Evolutionary conservation across 2,113 vertebrate genomes (phyloP).

Genomic region (Apteryx mantelli): DNA sequence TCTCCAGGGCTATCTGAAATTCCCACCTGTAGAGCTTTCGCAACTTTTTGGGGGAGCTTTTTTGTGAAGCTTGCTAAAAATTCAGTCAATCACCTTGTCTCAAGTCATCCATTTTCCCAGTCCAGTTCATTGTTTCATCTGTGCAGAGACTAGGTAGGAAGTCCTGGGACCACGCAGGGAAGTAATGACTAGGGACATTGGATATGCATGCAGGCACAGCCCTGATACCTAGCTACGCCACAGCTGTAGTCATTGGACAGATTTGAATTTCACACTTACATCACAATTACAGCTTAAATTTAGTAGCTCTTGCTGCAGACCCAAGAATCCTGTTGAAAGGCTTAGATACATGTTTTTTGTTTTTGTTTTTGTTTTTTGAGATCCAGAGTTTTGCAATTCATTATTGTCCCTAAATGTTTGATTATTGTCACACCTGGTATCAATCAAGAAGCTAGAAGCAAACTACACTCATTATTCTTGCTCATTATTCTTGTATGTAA

Average conservation of each 20-base stretch:
- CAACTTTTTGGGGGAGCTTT: neutral
- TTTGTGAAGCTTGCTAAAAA: neutral
- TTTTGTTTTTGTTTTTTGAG: neutral
- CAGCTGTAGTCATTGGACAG: accelerated
- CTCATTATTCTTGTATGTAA: neutral
- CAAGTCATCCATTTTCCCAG: too few species aligned
- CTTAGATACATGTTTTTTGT: neutral
- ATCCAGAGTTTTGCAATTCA: neutral
- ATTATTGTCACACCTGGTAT: neutral
- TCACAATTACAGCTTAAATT: neutral
- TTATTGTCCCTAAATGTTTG: neutral
- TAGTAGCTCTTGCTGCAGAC: neutral
- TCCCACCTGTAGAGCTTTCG: neutral
- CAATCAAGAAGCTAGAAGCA: neutral
- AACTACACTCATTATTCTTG: neutral
- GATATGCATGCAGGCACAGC: neutral
- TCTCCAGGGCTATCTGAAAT: neutral
- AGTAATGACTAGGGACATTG: neutral
- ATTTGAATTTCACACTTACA: neutral
- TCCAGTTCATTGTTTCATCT: neutral
- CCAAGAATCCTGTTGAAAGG: neutral
- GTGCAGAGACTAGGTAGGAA: neutral
- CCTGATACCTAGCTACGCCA: neutral
- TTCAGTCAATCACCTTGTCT: neutral
- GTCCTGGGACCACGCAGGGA: neutral